phyloP scores from a whole-genome alignment of 1,140 invertebrate genomes.

The Cyrtorhinus lividipennis region DNA sequence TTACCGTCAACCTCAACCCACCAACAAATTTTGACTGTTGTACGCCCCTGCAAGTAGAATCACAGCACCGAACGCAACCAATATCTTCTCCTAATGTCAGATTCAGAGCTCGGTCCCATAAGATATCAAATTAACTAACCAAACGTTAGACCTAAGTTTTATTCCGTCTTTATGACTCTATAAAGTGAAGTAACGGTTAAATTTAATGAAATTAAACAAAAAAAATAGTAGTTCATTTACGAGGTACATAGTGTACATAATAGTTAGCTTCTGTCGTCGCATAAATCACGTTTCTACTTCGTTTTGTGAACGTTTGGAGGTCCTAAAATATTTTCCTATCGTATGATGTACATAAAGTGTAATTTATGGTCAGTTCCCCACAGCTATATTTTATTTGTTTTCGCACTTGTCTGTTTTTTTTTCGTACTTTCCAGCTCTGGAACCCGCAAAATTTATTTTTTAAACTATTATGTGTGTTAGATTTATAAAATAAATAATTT shows the following conservation, averaged over 20 bases:
- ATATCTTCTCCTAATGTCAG: too few relatives aligned
- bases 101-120: too few relatives aligned
- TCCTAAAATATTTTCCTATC: neutral
- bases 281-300: neutral
- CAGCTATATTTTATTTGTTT: neutral
- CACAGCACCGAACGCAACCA: too few relatives aligned
- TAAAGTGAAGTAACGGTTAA: neutral
- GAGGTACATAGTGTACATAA: neutral
- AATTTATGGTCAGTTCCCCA: neutral
- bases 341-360: neutral
- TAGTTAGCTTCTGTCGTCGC: neutral
- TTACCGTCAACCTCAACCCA: too few relatives aligned
- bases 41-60: too few relatives aligned
- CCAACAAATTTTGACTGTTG: too few relatives aligned
- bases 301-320: neutral
- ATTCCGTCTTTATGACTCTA: neutral
- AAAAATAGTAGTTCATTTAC: neutral
- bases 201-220: neutral
- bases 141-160: too few relatives aligned
- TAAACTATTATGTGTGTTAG: conserved; percentile 2
- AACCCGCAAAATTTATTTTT: conserved; percentile 5
- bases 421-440: neutral
- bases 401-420: conserved; percentile 3
- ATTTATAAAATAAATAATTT: conserved; percentile 5
- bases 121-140: too few relatives aligned